These are phyloP conservation scores for Oscheius myriophilus DNA, from an alignment of 2,888 invertebrate genomes.

Conservation along the genomic window DNA sequence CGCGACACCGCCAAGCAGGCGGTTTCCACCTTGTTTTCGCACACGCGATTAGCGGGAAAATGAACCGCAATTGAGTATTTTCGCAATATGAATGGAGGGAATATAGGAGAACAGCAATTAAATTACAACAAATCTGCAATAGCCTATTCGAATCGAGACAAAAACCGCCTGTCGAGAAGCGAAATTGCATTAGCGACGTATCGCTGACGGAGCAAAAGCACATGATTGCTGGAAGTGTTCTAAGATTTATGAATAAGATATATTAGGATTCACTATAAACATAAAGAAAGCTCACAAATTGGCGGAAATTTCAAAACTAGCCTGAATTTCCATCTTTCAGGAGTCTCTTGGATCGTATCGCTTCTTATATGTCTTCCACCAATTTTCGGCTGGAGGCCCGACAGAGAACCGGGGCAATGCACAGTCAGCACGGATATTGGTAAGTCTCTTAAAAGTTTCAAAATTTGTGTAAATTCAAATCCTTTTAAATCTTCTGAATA, in stretches of 20 bases:
- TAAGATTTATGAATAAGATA: too few species aligned
- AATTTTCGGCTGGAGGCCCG: conserved; percentile 68
- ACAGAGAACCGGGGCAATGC: conserved; percentile 47
- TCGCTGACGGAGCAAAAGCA: too few species aligned
- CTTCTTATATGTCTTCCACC: conserved; percentile 69
- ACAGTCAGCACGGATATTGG: conserved; percentile 58
- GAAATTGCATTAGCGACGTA: too few species aligned
- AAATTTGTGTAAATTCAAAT: neutral
- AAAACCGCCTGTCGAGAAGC: too few species aligned
- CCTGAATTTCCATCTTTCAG: conserved; percentile 40
- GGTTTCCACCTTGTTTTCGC: conserved; percentile 2
- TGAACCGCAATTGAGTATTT: neutral
- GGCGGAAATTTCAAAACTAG: neutral
- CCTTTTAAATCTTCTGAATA: neutral
- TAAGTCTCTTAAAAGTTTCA: conserved; percentile 17
- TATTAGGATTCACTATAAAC: too few species aligned
- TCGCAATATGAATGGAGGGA: neutral
- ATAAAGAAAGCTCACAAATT: too few species aligned
- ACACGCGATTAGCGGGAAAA: neutral
- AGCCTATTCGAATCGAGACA: too few species aligned
- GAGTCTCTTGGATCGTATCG: conserved; percentile 68
- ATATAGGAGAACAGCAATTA: neutral
- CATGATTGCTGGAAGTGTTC: too few species aligned
- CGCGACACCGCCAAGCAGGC: neutral
- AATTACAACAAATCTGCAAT: too few species aligned